Percentiles rank a stretch among this genome's conserved stretches.
Evolutionary conservation across 2,888 invertebrate genomes (phyloP).

Genomic region (Bhutanitis thaidina): DNA sequence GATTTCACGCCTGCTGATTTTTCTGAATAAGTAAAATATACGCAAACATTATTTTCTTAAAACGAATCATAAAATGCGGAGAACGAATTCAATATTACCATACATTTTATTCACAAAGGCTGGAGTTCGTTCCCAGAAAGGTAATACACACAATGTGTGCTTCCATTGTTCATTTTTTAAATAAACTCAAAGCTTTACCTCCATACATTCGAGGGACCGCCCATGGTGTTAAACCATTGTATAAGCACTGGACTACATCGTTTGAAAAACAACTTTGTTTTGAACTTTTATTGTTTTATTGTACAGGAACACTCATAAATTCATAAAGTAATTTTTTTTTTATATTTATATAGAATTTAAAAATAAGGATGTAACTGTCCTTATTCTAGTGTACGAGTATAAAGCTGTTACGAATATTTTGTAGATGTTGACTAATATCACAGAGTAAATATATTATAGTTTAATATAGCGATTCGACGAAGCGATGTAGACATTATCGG

Average conservation of each 20-base stretch:
- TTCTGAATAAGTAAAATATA: no score
- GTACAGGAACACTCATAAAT: neutral
- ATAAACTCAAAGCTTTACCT: neutral
- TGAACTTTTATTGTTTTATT: neutral
- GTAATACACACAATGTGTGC: neutral
- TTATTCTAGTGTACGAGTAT: no score
- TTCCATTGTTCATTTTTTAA: neutral
- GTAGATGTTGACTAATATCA: no score
- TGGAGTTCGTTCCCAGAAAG: neutral
- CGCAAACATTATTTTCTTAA: neutral
- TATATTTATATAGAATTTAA: neutral
- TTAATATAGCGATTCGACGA: no score
- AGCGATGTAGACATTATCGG: no score
- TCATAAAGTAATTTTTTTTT: neutral
- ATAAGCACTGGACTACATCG: neutral
- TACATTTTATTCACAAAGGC: neutral
- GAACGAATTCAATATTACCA: neutral
- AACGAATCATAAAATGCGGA: neutral
- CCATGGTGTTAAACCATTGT: neutral
- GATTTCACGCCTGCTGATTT: no score
- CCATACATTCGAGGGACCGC: neutral
- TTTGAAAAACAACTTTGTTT: neutral
- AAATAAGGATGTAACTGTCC: constrained; percentile 2
- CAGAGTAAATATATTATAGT: no score
- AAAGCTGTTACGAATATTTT: no score